These are phyloP conservation scores for Lutraria rhynchaena DNA, from an alignment of 1,140 invertebrate genomes.

Conservation along the genomic window DNA sequence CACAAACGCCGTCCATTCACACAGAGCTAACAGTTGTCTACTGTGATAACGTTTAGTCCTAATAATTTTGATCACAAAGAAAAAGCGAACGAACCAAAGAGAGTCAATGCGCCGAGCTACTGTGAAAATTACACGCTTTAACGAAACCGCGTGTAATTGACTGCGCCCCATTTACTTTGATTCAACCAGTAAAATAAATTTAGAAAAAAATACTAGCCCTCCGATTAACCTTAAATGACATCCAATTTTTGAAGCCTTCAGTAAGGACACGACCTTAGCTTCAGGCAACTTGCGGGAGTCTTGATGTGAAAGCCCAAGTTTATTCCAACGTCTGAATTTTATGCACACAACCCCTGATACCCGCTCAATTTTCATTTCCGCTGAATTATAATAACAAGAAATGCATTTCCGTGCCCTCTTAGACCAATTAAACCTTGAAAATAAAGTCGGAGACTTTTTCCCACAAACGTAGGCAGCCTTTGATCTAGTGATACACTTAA, in stretches of 20 bases:
- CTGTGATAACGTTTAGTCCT: constrained; percentile 8
- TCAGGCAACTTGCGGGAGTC: constrained; percentile 1
- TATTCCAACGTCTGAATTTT: constrained; percentile 6
- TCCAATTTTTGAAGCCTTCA: constrained; percentile 25
- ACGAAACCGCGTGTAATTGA: constrained; percentile 51
- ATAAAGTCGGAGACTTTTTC: too few species aligned
- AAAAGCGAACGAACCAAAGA: not conserved
- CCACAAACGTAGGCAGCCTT: too few species aligned
- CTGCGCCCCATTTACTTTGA: constrained; percentile 31
- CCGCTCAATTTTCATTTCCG: constrained; percentile 40
- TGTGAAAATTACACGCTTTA: constrained; percentile 51
- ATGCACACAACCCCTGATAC: not conserved
- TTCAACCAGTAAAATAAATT: constrained; percentile 46
- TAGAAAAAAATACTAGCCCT: constrained; percentile 9
- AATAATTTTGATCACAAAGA: constrained; percentile 13
- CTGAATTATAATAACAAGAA: constrained; percentile 16
- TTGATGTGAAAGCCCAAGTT: not conserved
- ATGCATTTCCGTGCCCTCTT: constrained; percentile 2
- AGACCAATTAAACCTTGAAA: too few species aligned
- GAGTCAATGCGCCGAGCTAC: constrained; percentile 3
- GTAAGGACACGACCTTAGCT: constrained; percentile 35
- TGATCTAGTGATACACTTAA: too few species aligned
- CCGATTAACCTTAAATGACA: constrained; percentile 52
- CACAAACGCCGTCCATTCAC: constrained; percentile 22
- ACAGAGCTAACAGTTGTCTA: constrained; percentile 30